phyloP scores from a whole-genome alignment of 2,888 invertebrate species.

The Drosophila tripunctata region DNA sequence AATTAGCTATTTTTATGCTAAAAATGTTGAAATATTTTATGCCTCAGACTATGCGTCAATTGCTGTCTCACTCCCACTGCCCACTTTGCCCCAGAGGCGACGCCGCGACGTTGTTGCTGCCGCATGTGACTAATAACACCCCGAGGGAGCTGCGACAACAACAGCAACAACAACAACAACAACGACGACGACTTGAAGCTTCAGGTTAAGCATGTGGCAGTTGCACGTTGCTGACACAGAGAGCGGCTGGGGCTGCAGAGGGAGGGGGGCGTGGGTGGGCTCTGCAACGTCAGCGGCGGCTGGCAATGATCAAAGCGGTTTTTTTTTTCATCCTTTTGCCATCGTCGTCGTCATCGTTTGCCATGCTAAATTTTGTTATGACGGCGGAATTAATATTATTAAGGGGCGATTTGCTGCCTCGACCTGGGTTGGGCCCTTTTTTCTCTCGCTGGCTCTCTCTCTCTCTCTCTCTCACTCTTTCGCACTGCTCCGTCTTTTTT shows the following conservation, averaged over 20 bases:
- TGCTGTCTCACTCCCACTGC: neutral
- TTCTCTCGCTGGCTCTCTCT: conserved; percentile 4
- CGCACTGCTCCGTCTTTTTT: neutral
- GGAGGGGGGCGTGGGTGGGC: conserved; percentile 7
- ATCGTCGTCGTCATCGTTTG: conserved; percentile 10
- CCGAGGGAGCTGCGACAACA: conserved; percentile 64
- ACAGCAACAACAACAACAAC: neutral
- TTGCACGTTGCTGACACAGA: neutral
- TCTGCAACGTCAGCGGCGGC: conserved; percentile 29
- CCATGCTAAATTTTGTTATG: conserved; percentile 70
- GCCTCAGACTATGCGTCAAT: neutral
- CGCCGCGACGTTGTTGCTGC: conserved; percentile 23
- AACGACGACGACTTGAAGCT: neutral
- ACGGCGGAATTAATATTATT: conserved; percentile 79
- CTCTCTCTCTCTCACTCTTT: neutral
- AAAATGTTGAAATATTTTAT: neutral
- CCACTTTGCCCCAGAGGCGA: conserved; percentile 2
- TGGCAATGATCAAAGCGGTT: conserved; percentile 76
- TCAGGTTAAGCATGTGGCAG: conserved; percentile 13
- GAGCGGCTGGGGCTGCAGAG: conserved; percentile 6
- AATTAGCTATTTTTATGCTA: neutral
- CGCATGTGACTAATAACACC: conserved; percentile 82
- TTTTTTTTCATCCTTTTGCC: conserved; percentile 58
- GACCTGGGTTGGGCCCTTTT: conserved; percentile 32
- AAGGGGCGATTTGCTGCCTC: conserved; percentile 69